Percentiles rank a stretch among this genome's conserved stretches.
Conservation (phyloP, 2,113 vertebrate genomes). For the Spea bombifrons region DNA sequence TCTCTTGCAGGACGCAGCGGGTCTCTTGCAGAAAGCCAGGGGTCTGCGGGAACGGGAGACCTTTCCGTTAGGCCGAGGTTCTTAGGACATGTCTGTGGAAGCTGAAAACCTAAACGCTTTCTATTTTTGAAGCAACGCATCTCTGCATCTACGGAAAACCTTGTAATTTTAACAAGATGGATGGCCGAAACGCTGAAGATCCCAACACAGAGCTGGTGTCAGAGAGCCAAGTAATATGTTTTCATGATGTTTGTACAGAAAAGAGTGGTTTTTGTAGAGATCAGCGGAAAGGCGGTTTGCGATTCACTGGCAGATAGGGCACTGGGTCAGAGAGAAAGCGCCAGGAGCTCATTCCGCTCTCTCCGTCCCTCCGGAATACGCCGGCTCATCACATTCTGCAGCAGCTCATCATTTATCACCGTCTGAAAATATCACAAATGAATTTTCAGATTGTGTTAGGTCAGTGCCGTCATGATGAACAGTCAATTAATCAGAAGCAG, state of each 20-base stretch:
- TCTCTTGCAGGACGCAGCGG: no score
- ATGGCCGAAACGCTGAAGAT: no score
- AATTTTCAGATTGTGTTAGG: slow-evolving; percentile 32
- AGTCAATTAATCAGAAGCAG: slow-evolving; percentile 20
- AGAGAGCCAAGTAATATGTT: background rate
- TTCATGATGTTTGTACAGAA: background rate
- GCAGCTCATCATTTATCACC: slow-evolving; percentile 15
- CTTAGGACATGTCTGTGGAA: no score
- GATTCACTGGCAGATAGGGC: background rate
- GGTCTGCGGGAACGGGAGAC: no score
- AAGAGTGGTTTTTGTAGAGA: background rate
- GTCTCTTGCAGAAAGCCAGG: no score
- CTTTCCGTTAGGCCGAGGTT: no score
- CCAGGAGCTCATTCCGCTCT: background rate
- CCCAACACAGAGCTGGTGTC: background rate
- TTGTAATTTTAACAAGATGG: no score
- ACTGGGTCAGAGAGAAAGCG: background rate
- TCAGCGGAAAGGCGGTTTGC: background rate
- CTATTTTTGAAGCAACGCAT: no score
- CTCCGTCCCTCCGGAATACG: background rate
- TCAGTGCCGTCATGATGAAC: slow-evolving; percentile 15
- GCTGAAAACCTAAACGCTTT: no score
- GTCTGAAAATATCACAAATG: slow-evolving; percentile 18
- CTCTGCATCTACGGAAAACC: no score
- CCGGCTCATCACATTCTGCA: slow-evolving; percentile 10